These are phyloP conservation scores for Pyrocephalus nanus DNA, from an alignment of 2,797 vertebrate species.

Conservation along the genomic window DNA sequence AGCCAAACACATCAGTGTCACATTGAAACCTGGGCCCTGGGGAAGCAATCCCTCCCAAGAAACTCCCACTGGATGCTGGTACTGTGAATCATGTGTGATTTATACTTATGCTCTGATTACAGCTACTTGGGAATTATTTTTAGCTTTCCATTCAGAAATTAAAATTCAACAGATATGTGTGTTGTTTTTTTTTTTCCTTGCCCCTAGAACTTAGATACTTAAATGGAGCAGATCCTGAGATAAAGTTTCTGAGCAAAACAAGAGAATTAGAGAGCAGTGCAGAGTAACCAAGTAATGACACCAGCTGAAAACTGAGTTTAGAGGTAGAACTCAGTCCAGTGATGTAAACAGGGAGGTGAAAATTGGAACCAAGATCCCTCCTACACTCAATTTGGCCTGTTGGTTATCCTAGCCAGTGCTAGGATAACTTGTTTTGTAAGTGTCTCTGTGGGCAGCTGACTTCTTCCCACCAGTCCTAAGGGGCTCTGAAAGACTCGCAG, in stretches of 20 bases:
- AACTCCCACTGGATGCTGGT: not conserved
- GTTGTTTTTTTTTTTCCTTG: too few species aligned
- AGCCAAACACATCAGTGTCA: slow-evolving; percentile 19
- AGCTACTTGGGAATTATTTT: slow-evolving; percentile 22
- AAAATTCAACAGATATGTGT: not conserved
- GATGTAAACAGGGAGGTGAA: not conserved
- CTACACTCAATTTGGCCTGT: not conserved
- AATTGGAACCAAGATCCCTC: not conserved
- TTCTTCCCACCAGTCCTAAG: not conserved
- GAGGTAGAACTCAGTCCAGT: not conserved
- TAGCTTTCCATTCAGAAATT: slow-evolving; percentile 45
- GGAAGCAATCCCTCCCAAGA: not conserved
- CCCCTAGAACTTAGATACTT: not conserved
- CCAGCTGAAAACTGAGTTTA: not conserved
- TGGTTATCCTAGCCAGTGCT: not conserved
- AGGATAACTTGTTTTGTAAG: not conserved
- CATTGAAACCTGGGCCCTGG: not conserved
- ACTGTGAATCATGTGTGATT: not conserved
- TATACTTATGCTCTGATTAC: slow-evolving; percentile 35
- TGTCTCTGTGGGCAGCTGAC: not conserved
- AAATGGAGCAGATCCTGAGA: not conserved
- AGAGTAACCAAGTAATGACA: not conserved
- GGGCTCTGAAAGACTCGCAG: not conserved
- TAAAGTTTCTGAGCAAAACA: not conserved
- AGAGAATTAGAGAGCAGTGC: not conserved